These are phyloP conservation scores for Pelecanus crispus DNA, from an alignment of 2,113 vertebrate species.

Conservation along the genomic window DNA sequence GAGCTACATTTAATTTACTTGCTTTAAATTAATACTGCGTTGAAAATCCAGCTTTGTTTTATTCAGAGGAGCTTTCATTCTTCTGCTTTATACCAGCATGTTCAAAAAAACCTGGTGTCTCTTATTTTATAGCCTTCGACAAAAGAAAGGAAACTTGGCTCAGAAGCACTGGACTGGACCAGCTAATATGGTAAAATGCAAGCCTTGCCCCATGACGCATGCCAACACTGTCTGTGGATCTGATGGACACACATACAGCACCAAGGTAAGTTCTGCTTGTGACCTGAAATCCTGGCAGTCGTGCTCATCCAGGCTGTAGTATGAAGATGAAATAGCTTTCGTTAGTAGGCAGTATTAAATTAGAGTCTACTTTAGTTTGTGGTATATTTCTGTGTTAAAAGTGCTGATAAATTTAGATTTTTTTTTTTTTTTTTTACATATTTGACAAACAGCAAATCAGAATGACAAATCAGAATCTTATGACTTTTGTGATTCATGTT, in stretches of 20 bases:
- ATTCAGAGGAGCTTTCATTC: background rate
- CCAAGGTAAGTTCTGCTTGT: constrained; percentile 70
- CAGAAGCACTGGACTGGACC: constrained; percentile 81
- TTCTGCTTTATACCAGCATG: background rate
- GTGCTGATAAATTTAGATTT: background rate
- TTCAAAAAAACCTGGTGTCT: background rate
- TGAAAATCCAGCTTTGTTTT: background rate
- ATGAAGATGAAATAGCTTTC: fast-evolving
- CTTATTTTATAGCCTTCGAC: constrained; percentile 61
- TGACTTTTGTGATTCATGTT: background rate
- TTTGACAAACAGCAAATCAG: background rate
- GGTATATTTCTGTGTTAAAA: background rate
- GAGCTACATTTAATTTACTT: background rate
- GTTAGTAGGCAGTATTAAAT: fast-evolving
- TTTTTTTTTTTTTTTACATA: too few relatives aligned
- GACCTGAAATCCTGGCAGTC: too few relatives aligned
- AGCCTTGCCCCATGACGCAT: constrained; percentile 71
- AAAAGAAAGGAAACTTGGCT: constrained; percentile 72
- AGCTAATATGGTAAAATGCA: constrained; percentile 81
- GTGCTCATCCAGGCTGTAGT: fast-evolving
- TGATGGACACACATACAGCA: constrained; percentile 85
- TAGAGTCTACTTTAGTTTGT: fast-evolving
- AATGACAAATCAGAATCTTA: background rate
- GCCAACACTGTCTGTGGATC: constrained; percentile 76
- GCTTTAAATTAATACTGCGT: background rate